These are phyloP conservation scores for Steromphala cineraria DNA, from an alignment of 2,888 invertebrate species.

Conservation along the genomic window DNA sequence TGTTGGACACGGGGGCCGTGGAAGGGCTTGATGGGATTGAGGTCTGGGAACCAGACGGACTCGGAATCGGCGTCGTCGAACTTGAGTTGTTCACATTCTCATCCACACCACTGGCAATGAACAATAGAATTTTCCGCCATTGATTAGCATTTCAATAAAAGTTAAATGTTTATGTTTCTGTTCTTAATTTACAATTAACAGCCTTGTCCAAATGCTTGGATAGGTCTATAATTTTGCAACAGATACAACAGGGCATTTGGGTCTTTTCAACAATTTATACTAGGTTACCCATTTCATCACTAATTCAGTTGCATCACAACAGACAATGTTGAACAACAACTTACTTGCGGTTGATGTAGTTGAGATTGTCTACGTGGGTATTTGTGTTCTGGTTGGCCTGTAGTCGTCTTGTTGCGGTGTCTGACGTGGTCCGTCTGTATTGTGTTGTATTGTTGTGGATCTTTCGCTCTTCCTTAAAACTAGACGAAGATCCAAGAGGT, in stretches of 20 bases:
- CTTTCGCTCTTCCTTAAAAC: constrained; percentile 62
- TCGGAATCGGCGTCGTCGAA: constrained; percentile 13
- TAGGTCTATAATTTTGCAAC: too few species aligned
- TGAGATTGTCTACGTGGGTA: constrained; percentile 36
- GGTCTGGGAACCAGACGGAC: constrained; percentile 24
- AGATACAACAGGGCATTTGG: too few species aligned
- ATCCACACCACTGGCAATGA: constrained; percentile 27
- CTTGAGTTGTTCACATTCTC: constrained; percentile 25
- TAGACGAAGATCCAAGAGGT: constrained; percentile 47
- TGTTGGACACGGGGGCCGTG: constrained; percentile 21
- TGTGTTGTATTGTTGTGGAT: constrained; percentile 41
- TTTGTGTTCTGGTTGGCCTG: constrained; percentile 33
- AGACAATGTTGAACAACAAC: neutral
- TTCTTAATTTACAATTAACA: too few species aligned
- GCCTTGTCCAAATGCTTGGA: too few species aligned
- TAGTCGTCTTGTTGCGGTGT: constrained; percentile 51
- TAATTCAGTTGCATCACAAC: too few species aligned
- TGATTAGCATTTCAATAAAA: too few species aligned
- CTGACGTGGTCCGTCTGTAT: constrained; percentile 66
- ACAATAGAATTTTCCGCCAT: too few species aligned
- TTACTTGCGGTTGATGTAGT: constrained; percentile 44
- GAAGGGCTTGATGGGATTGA: constrained; percentile 31
- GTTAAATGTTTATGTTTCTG: too few species aligned
- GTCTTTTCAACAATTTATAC: too few species aligned
- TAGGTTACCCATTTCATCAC: too few species aligned